These are phyloP conservation scores for Zaprionus obscuricornis DNA, from an alignment of 2,888 invertebrate species.

Conservation along the genomic window DNA sequence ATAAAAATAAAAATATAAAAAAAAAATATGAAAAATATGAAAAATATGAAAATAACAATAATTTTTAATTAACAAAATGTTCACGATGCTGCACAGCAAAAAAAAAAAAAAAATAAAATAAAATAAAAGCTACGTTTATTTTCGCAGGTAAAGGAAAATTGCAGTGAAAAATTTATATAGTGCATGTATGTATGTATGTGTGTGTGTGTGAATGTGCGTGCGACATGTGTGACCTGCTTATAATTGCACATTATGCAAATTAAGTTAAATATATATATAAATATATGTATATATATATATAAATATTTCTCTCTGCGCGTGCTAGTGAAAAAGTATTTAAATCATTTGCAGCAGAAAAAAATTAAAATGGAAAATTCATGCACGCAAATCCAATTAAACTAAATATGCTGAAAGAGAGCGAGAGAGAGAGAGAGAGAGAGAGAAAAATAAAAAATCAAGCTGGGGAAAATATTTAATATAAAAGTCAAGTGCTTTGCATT, in stretches of 20 bases:
- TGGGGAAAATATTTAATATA: conserved; percentile 44
- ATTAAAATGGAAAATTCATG: conserved; percentile 26
- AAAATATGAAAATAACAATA: conserved; percentile 74
- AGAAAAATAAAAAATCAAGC: conserved; percentile 9
- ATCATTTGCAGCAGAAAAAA: conserved; percentile 9
- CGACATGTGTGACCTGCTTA: conserved; percentile 43
- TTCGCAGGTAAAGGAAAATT: conserved; percentile 26
- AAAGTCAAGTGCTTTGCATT: conserved; percentile 45
- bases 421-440: too few species aligned
- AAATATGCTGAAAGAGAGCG: conserved; percentile 46
- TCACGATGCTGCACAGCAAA: conserved; percentile 9
- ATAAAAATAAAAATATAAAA: too few species aligned
- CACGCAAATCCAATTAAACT: conserved; percentile 58
- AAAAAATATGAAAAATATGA: too few species aligned
- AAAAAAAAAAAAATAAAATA: conserved; percentile 18
- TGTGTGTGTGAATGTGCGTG: not conserved
- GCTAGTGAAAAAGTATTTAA: conserved; percentile 10
- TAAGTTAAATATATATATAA: conserved; percentile 9
- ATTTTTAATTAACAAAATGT: conserved; percentile 72
- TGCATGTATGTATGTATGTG: conserved; percentile 7
- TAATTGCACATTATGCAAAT: conserved; percentile 73
- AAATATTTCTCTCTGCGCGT: not conserved
- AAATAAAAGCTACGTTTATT: too few species aligned
- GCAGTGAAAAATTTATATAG: conserved; percentile 19
- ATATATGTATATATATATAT: not conserved